Evolutionary conservation across 2,888 invertebrate species (phyloP), one percentile per base, ranked within the genome.

Genomic region (Raillietiella orientalis): DNA sequence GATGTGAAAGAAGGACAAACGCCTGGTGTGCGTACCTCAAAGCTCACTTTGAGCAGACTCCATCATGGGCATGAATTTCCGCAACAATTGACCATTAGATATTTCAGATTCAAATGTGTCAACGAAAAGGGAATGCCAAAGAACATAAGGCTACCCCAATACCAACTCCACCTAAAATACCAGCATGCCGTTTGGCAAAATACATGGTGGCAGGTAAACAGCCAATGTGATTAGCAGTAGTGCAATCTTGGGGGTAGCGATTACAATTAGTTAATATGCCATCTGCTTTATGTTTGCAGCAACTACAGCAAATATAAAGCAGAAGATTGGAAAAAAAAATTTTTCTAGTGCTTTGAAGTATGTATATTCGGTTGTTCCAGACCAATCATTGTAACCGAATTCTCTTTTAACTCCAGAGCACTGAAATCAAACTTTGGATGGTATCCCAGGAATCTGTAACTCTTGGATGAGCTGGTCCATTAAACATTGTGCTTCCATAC

Each of bases 141-240:
- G 35, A 77, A 75, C 72, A 77, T 69, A 17, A 77, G n/a, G 79
- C 71, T 16, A 77, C 66, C 14, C 64, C 59, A 30, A 79, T 61
- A 5, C 74, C 77, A 13, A 66, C 62, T 9, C 62, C 64, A 13
- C 75, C 77, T 31, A 79, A 60, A 31, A 71, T 58, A 2, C 64
- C 55, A 2, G 77, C 74, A 43, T 77, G 66, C 35, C 62, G 59
- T 35, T 66, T 56, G 34, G 75, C 57, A 39, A 63, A 66, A 28
- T 58, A 54, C 25, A 59, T 59, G 13, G 69, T 63, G 29, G 59
- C 60, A 33, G 55, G 54, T 28, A 66, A 53, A 42, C 77, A 79
- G n/a, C 75, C 77, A 30, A 56, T 55, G 44, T 67, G 61, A 36
- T 62, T 56, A 8, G 60, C 65, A 16, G 56, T 54, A 2, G 55